Percentiles rank a stretch among this genome's conserved stretches.
phyloP scores from a whole-genome alignment of 92 coral and sea anemone genomes.

The Epizoanthus ramosus region DNA sequence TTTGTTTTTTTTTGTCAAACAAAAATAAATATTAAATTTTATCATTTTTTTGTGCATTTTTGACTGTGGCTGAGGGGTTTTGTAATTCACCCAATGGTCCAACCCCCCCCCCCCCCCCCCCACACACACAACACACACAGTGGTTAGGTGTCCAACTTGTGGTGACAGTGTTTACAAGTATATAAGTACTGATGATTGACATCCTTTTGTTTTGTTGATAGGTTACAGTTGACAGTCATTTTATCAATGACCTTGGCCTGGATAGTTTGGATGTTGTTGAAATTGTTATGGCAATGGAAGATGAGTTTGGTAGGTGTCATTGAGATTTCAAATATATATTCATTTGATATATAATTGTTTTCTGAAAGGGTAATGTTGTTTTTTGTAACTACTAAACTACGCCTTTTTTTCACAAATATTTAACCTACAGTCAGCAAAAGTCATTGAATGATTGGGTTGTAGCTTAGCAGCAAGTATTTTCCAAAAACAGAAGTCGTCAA shows the following conservation, averaged over 20 bases:
- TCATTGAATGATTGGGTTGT: too few relatives aligned
- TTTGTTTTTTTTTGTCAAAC: too few relatives aligned
- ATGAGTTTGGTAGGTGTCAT: conserved; percentile 90
- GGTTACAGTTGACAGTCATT: conserved; percentile 88
- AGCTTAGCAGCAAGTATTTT: too few relatives aligned
- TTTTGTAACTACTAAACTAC: neutral
- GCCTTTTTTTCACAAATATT: too few relatives aligned
- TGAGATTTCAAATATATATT: neutral
- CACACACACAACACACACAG: too few relatives aligned
- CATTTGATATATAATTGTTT: neutral
- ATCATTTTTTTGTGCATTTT: too few relatives aligned
- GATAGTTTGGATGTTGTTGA: conserved; percentile 99
- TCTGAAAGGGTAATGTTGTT: neutral
- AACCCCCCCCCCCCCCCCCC: too few relatives aligned
- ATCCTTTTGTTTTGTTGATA: conserved; percentile 1
- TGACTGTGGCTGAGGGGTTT: too few relatives aligned
- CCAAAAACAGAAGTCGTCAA: too few relatives aligned
- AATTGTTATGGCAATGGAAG: conserved; percentile 98
- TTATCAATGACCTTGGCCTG: conserved; percentile 93
- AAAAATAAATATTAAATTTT: too few relatives aligned
- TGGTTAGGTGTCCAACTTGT: neutral
- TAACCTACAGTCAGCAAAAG: too few relatives aligned
- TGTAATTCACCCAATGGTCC: too few relatives aligned
- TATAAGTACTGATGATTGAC: neutral
- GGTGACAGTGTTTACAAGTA: neutral